Conservation (phyloP, 53 echinoderm and acorn worm species). For the Echinometra lucunter region DNA sequence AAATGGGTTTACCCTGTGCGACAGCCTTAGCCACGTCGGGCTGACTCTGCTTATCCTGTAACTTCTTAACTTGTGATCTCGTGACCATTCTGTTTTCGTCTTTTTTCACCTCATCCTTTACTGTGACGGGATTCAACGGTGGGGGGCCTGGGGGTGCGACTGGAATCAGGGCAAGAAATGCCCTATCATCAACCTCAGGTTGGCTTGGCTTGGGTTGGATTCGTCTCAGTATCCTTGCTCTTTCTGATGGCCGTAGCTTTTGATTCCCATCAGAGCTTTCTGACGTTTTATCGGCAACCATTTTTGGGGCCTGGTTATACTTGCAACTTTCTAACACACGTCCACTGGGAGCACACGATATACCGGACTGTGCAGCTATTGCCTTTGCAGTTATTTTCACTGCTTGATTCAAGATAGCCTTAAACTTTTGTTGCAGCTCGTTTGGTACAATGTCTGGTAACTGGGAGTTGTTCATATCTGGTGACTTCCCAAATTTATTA, state of each 20-base stretch:
- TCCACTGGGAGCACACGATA: not conserved
- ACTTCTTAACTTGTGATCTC: not conserved
- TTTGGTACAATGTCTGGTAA: not conserved
- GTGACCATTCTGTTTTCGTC: not conserved
- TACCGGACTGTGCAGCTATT: no score
- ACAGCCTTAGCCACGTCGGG: not conserved
- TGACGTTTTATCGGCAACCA: not conserved
- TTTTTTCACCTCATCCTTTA: not conserved
- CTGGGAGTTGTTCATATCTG: not conserved
- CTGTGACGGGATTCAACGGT: no score
- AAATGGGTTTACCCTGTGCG: not conserved
- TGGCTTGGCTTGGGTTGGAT: not conserved
- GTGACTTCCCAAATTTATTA: not conserved
- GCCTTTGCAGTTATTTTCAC: not conserved
- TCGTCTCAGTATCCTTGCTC: conserved; percentile 19
- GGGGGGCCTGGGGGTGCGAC: no score
- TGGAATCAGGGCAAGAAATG: not conserved
- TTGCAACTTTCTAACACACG: not conserved
- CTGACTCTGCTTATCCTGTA: not conserved
- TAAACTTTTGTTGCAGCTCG: not conserved
- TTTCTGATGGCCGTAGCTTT: not conserved
- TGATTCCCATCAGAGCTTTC: not conserved
- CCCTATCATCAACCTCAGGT: not conserved
- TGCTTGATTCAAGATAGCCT: not conserved
- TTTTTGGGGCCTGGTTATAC: not conserved